Conservation (phyloP, 2,113 vertebrate species). For the Crotalus helleri region DNA sequence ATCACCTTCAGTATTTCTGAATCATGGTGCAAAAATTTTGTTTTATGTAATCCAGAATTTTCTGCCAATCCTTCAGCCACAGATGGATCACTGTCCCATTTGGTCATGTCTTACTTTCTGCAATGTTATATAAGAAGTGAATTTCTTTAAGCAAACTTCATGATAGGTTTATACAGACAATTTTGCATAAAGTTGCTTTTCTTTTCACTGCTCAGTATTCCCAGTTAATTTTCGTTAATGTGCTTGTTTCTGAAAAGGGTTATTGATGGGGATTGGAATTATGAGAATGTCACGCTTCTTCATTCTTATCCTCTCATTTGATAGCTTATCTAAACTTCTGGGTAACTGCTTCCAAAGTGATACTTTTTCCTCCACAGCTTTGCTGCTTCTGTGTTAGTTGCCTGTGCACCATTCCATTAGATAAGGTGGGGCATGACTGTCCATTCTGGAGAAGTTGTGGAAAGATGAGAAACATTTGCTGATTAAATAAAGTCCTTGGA, state of each 20-base stretch:
- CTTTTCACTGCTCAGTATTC: conserved; percentile 65
- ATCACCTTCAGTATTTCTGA: conserved; percentile 58
- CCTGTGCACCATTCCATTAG: conserved; percentile 38
- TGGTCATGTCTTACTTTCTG: conserved; percentile 53
- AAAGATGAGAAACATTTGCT: conserved; percentile 3
- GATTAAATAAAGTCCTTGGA: conserved; percentile 42
- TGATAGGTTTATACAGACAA: conserved; percentile 68
- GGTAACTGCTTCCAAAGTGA: conserved; percentile 30
- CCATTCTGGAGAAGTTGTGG: neutral
- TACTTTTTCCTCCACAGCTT: conserved; percentile 46
- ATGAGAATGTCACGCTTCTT: conserved; percentile 13
- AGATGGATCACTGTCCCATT: conserved; percentile 55
- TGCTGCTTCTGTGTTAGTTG: conserved; percentile 2
- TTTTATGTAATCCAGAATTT: conserved; percentile 42
- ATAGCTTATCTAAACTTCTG: conserved; percentile 30
- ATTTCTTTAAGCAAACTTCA: conserved; percentile 68
- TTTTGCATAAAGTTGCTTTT: conserved; percentile 55
- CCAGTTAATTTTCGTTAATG: neutral
- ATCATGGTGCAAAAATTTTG: conserved; percentile 57
- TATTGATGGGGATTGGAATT: neutral
- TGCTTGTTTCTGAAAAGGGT: conserved; percentile 31
- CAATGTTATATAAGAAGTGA: conserved; percentile 51
- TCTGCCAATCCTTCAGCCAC: conserved; percentile 59
- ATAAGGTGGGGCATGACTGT: conserved; percentile 32
- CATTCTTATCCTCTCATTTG: conserved; percentile 22